Evolutionary conservation across 2,888 invertebrate species (phyloP).

Genomic region (Aporophyla lueneburgensis): DNA sequence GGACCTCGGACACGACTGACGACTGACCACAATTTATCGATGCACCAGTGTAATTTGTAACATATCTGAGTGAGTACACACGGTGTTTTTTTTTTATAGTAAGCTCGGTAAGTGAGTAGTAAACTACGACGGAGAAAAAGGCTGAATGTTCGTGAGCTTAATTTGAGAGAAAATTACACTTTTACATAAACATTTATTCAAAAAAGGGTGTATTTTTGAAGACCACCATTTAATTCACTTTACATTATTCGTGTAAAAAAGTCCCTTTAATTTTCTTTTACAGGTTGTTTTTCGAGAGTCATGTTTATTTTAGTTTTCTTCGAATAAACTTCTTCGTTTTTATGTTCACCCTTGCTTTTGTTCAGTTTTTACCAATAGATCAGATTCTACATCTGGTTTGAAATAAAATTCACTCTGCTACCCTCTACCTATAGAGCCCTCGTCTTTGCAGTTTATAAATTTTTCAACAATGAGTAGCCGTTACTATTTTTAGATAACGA

Average conservation of each 20-base stretch:
- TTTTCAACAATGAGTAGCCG: slow-evolving; percentile 9
- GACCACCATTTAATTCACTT: neutral
- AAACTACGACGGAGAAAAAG: neutral
- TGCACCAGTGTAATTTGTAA: slow-evolving; percentile 36
- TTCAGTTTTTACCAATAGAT: neutral
- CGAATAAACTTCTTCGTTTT: neutral
- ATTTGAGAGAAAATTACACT: too few species aligned
- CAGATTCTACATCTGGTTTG: neutral
- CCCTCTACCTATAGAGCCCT: neutral
- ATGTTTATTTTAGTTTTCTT: neutral
- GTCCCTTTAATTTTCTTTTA: neutral
- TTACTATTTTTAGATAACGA: slow-evolving; percentile 24
- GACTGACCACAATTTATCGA: slow-evolving; percentile 33
- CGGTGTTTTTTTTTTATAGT: neutral
- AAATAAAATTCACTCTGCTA: neutral
- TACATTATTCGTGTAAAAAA: neutral
- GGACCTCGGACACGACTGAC: slow-evolving; percentile 7
- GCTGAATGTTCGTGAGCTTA: too few species aligned
- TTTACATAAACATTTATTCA: neutral
- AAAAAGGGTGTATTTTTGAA: neutral
- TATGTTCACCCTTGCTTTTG: neutral
- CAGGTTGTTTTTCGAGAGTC: neutral
- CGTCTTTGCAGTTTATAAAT: slow-evolving; percentile 17
- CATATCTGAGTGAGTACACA: neutral
- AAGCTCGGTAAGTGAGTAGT: neutral